Base-by-base conservation (phyloP, 2,888 invertebrate species). In the Lochmaea capreae region DNA sequence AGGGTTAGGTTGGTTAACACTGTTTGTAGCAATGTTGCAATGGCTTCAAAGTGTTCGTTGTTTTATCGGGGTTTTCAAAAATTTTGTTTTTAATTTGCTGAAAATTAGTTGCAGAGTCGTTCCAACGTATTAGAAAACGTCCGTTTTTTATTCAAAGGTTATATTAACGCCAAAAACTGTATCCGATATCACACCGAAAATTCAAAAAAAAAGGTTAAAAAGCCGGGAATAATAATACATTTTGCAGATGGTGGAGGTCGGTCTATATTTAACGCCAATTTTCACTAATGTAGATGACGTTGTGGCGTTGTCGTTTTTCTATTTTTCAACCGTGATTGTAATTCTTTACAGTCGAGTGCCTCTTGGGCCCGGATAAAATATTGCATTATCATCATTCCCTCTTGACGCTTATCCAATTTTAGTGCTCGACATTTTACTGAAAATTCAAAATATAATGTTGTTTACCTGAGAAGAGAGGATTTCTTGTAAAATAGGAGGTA, bases 251-350 rank as follows among this genome's bases (percentile, higher is more conserved):
- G 79, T 78, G 76, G 77, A 82, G 82, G 81, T 80, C 81, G 84
- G 83, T 84, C 83, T 83, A 84, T 85, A 87, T 87, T 87, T 87
- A 87, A 85, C 85, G 86, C 83, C 87, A 87, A 86, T 87, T 84
- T 87, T 82, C 87, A 84, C 87, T 87, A 87, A 87, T 87, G 87
- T 87, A 85, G 85, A 87, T 87, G 85, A 85, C 85, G 87, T 86
- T 86, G 86, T 85, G 82, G 81, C 81, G 82, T 80, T 74, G 82
- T 76, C 83, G 83, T 86, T 87, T 87, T 86, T 86, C 86, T 86
- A 86, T 87, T 87, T 87, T 87, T 86, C 86, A 81, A 80, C 70
- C 83, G 81, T 86, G 86, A 87, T 86, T 86, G 86, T 87, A 87
- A 87, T 87, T 86, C 84, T 81, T 82, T 77, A 83, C 86, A 85